Conservation (phyloP, 2,888 invertebrate species). For the Aricia artaxerxes region DNA sequence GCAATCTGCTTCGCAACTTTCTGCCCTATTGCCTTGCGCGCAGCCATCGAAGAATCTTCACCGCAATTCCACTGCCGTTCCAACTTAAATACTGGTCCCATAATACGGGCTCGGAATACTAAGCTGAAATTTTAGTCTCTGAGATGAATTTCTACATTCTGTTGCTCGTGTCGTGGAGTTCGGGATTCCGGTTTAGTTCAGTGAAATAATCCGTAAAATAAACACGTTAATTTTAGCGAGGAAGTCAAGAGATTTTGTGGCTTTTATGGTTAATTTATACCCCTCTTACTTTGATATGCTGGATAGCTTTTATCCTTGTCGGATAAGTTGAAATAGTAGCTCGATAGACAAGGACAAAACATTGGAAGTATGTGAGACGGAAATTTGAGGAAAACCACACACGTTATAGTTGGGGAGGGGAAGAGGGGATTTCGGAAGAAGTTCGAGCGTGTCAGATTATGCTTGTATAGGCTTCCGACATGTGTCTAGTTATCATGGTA, state of each 20-base stretch:
- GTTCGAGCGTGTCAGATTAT: no score
- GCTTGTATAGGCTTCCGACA: no score
- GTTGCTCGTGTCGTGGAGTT: not conserved
- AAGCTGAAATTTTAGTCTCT: not conserved
- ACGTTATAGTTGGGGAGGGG: no score
- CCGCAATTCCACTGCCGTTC: not conserved
- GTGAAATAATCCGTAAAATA: not conserved
- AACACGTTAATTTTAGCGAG: not conserved
- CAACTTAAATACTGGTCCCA: slow-evolving; percentile 10
- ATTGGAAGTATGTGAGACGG: not conserved
- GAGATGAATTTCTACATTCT: slow-evolving; percentile 8
- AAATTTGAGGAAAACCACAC: not conserved
- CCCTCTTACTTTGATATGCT: not conserved
- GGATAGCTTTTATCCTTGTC: not conserved
- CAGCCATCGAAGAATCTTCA: not conserved
- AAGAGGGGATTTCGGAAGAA: no score
- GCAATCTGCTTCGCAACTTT: not conserved
- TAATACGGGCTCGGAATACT: slow-evolving; percentile 7
- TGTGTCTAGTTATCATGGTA: no score
- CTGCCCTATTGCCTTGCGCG: not conserved
- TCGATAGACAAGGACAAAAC: not conserved
- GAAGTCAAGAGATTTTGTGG: not conserved
- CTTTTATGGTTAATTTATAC: not conserved
- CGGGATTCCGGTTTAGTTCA: not conserved
- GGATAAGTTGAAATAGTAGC: not conserved